Evolutionary conservation across 2,113 vertebrate genomes (phyloP), one percentile per base, ranked within the genome.

Genomic region (Pimephales promelas): DNA sequence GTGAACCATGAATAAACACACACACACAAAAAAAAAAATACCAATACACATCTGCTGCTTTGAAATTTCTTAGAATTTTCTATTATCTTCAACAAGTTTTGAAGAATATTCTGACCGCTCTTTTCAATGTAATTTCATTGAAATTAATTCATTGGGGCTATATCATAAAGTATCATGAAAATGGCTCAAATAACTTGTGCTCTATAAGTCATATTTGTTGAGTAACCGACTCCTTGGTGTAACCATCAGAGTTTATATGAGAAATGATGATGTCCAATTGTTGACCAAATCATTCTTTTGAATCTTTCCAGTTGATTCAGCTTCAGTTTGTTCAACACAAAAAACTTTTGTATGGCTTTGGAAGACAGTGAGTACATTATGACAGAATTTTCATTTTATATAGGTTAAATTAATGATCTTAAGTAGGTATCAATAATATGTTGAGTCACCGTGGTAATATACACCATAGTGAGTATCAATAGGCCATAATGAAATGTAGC

Each of bases 401-500:
- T 54, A 2, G 26, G 61, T 31, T 26, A 62, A 31, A 14, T 64
- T 1, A 31, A 40, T 40, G 8, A 40, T 2, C 8, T 64, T 16
- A 64, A 31, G 61, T 16, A 62, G 62, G 8, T 36, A 36, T 66
- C 14, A 4, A 66, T 36, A 36, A 36, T 36, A 22, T 10, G 1
- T 34, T 34, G 62, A 18, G 28, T 36, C 64, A 36, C 64, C 10
- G 0, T 68, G 34, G 20, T 22, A 11, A 40, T 36, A 1, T 57
- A n/a, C 31, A 40, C 20, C 8, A 13, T n/a, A 36, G 47, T 40
- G 22, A 10, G 5, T 59, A 8, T 52, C 45, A 24, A 18, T 20
- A 31, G 72, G 70, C 59, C 54, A 62, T 78, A 82, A 82, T 54
- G n/a, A 71, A 82, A 71, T 56, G 56, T 45, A 36, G n/a, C 64